Conservation (phyloP, 2,888 invertebrate species). For the Xanthorhoe designata region DNA sequence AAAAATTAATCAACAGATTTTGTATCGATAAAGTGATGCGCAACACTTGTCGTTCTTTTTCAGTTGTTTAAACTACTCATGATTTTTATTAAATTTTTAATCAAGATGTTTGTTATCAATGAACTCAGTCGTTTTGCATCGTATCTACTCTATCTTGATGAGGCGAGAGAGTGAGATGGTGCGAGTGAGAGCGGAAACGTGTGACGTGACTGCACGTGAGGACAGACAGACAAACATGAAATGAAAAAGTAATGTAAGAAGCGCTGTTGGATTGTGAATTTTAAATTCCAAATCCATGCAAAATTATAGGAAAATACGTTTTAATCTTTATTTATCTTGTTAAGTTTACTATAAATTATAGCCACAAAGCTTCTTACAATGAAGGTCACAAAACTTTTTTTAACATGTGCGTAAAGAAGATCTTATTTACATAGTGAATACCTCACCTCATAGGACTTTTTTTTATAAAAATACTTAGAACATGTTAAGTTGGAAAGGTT, state of each 20-base stretch:
- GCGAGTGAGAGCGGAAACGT: conserved; percentile 83
- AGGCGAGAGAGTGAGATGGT: conserved; percentile 82
- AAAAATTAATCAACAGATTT: neutral
- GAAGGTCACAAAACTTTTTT: conserved; percentile 30
- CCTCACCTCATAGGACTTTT: neutral
- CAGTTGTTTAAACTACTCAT: neutral
- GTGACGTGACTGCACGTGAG: conserved; percentile 78
- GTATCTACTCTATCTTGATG: conserved; percentile 66
- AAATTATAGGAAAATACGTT: neutral
- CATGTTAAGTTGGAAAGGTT: conserved; percentile 21
- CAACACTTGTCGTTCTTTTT: neutral
- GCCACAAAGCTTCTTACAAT: conserved; percentile 15
- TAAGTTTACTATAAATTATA: neutral
- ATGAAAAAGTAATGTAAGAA: conserved; percentile 44
- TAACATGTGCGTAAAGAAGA: neutral
- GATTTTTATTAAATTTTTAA: neutral
- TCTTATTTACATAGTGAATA: neutral
- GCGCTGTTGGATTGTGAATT: conserved; percentile 5
- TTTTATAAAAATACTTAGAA: neutral
- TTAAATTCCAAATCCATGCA: neutral
- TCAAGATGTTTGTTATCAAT: neutral
- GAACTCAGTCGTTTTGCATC: conserved; percentile 50
- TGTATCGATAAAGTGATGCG: neutral
- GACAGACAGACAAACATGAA: conserved; percentile 68
- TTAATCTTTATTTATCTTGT: neutral